Conservation (phyloP, 2,797 vertebrate genomes). For the Gorsachius magnificus region DNA sequence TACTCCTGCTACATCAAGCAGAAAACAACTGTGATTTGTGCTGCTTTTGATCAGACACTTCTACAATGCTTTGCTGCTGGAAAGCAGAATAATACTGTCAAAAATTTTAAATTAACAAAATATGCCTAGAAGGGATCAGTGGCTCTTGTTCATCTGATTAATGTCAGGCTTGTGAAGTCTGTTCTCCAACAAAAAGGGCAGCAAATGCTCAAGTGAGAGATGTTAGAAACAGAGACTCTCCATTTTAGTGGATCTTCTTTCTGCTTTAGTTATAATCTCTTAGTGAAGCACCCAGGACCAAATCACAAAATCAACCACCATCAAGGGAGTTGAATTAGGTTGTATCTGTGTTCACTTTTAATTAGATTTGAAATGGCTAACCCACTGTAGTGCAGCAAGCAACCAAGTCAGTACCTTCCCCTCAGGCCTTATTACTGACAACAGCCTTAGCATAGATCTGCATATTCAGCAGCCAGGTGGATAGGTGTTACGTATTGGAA, state of each 20-base stretch:
- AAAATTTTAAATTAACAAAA: slow-evolving; percentile 66
- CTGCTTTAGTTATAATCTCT: neutral
- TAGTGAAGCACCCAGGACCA: neutral
- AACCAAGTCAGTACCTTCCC: slow-evolving; percentile 4
- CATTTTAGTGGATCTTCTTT: neutral
- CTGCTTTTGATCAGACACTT: slow-evolving; percentile 60
- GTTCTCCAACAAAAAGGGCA: neutral
- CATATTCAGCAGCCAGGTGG: neutral
- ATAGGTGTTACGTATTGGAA: neutral
- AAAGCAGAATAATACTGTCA: slow-evolving; percentile 63
- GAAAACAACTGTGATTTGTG: slow-evolving; percentile 58
- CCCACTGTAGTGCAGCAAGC: neutral
- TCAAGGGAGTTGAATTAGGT: neutral
- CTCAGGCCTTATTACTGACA: slow-evolving; percentile 27
- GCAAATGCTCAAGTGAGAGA: neutral
- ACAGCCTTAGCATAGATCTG: neutral
- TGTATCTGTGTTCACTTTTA: slow-evolving; percentile 32
- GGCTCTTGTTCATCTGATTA: slow-evolving; percentile 59
- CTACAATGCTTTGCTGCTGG: slow-evolving; percentile 32
- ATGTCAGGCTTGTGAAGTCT: slow-evolving; percentile 50
- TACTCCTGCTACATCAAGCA: slow-evolving; percentile 38
- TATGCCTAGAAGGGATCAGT: slow-evolving; percentile 49
- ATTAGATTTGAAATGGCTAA: slow-evolving; percentile 57
- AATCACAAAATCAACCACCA: neutral
- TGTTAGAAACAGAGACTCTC: neutral